Evolutionary conservation across 2,888 invertebrate species (phyloP).

Genomic region (Xestobium rufovillosum): DNA sequence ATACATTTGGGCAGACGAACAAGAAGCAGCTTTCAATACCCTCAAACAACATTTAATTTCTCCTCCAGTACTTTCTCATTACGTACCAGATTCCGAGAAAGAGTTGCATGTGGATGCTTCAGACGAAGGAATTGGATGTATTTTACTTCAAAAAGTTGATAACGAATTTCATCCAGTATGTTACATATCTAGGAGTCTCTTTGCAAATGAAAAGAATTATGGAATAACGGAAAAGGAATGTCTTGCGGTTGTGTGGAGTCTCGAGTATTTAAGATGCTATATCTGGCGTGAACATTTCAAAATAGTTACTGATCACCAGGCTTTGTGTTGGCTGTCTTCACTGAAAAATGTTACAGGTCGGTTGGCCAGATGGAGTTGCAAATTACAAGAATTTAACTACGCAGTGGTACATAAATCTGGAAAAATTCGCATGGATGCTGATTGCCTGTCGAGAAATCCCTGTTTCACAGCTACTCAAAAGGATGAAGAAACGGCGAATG

Average conservation of each 20-base stretch:
- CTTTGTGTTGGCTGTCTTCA: background rate
- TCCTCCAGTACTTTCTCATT: background rate
- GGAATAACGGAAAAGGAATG: background rate
- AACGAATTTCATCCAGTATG: background rate
- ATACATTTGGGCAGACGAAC: conserved; percentile 1
- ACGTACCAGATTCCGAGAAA: background rate
- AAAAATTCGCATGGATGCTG: conserved; percentile 8
- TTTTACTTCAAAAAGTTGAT: background rate
- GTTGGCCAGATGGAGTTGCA: background rate
- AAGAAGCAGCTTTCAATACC: background rate
- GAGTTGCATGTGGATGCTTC: background rate
- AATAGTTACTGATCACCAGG: background rate
- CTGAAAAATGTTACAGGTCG: background rate
- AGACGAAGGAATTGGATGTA: background rate
- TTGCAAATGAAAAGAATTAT: background rate
- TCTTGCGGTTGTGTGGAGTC: background rate
- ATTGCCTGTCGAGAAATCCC: conserved; percentile 8
- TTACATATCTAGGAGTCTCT: background rate
- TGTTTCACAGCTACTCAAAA: too few relatives aligned
- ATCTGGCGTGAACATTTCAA: background rate
- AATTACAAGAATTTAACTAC: conserved; percentile 11
- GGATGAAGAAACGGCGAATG: conserved; percentile 6
- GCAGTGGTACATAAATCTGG: conserved; percentile 10
- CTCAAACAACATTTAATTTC: conserved; percentile 3
- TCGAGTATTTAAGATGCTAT: background rate